Percentiles rank a stretch among this genome's conserved stretches.
Evolutionary conservation across 2,113 vertebrate species (phyloP).

Genomic region (Pampusana beccarii): DNA sequence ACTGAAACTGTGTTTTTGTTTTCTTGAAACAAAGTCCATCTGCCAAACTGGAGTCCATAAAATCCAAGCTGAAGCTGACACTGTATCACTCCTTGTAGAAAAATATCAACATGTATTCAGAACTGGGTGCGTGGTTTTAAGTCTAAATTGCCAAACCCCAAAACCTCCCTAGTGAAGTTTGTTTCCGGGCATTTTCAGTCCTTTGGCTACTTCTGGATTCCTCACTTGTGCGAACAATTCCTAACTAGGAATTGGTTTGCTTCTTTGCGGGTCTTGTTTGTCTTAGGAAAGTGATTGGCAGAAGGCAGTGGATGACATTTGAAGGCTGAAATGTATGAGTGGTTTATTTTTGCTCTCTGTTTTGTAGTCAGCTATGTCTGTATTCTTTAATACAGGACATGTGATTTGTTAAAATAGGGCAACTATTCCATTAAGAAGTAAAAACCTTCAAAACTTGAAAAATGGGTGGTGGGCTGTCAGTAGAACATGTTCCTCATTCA

Average conservation of each 20-base stretch:
- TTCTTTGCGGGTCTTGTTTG: slow-evolving; percentile 1
- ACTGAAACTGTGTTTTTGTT: neutral
- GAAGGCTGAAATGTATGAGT: slow-evolving; percentile 1
- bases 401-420: neutral
- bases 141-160: neutral
- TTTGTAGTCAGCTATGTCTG: neutral
- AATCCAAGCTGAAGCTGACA: neutral
- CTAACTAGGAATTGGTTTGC: slow-evolving; percentile 59
- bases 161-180: neutral
- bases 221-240: slow-evolving; percentile 16
- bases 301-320: slow-evolving; percentile 9
- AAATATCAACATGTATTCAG: neutral
- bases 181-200: neutral
- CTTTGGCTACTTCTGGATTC: neutral
- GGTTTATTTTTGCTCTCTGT: slow-evolving; percentile 33
- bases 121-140: neutral
- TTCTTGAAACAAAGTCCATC: neutral
- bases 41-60: neutral
- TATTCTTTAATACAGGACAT: neutral
- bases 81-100: neutral
- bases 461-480: neutral
- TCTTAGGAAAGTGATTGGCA: slow-evolving; percentile 35
- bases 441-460: neutral
- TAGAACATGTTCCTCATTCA: neutral
- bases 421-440: neutral